Evolutionary conservation across 2,797 vertebrate genomes (phyloP).

Genomic region (Apodemus agrarius): DNA sequence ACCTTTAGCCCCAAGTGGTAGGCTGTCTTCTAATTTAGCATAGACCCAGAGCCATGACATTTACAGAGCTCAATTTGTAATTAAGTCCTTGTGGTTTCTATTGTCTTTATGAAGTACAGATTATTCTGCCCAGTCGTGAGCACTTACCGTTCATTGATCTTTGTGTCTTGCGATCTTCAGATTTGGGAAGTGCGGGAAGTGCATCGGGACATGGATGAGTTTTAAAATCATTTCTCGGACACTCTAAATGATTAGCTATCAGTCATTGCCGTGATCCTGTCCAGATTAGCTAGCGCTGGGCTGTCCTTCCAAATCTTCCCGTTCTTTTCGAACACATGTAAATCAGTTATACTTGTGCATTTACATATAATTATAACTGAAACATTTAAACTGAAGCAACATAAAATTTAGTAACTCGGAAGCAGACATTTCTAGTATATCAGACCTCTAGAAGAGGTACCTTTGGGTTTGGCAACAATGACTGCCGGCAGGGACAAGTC

Average conservation of each 20-base stretch:
- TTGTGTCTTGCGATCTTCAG: slow-evolving; percentile 12
- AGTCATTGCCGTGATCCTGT: background rate
- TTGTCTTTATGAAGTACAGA: slow-evolving; percentile 12
- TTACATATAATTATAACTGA: background rate
- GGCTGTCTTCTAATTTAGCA: slow-evolving; percentile 28
- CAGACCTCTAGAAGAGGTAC: background rate
- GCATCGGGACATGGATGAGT: background rate
- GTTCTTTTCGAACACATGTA: background rate
- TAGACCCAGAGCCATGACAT: slow-evolving; percentile 18
- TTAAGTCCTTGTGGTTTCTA: background rate
- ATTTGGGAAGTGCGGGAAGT: slow-evolving; percentile 18
- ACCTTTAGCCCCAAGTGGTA: background rate
- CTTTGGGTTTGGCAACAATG: slow-evolving; percentile 7
- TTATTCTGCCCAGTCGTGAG: slow-evolving; percentile 31
- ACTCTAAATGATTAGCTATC: background rate
- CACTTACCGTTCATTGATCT: slow-evolving; percentile 23
- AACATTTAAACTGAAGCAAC: slow-evolving; percentile 24
- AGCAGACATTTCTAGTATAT: background rate
- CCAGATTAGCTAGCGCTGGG: background rate
- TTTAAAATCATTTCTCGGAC: background rate
- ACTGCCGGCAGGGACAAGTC: slow-evolving; percentile 25
- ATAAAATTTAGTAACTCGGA: slow-evolving; percentile 10
- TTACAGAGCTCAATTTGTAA: slow-evolving; percentile 38
- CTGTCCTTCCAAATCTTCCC: background rate
- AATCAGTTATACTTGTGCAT: background rate